Base-by-base conservation (phyloP, 2,113 vertebrate genomes). In the Podilymbus podiceps region DNA sequence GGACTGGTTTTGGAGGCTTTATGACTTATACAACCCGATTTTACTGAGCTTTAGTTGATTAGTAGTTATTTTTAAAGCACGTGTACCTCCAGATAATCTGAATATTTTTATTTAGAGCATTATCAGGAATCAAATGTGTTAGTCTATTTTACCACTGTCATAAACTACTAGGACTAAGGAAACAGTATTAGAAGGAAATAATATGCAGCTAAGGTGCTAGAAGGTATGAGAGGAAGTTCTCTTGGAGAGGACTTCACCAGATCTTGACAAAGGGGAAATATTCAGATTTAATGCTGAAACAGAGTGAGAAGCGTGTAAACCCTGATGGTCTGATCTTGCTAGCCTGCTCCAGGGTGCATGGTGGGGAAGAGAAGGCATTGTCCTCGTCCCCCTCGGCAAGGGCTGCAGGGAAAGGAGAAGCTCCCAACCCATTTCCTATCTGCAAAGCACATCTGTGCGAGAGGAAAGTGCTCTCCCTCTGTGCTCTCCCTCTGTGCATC, bases 361-460 rank as follows among this genome's bases (percentile, higher is more conserved):
- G 12, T 12, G 13, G 55, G 15, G 30, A 13, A 67, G 38, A 72
- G 31, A 49, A 82, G 31, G 15, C n/a, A 2, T 5, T 5, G 2
- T 23, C 9, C 25, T 82, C 1, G 2, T 42, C 8, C 12, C 5
- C 58, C 11, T 20, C 0, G 0, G 21, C 9, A 18, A 78, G 22
- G 42, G 24, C 52, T 3, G 1, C 4, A 6, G 18, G 15, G 18
- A 15, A 52, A 80, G 28, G 22, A 75, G 40, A 6, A 49, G 21
- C 22, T 69, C 30, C 8, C 8, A 46, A 0, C 8, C 4, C 11
- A 5, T 4, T 40, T 89, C 19, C 11, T 58, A 33, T 20, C 1
- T 2, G 19, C 38, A 18, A 35, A 75, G 15, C n/a, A 14, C 6
- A 1, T 30, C 14, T 55, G 0, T 3, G 6, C 35, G 9, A 58